Evolutionary conservation across 2,797 vertebrate genomes (phyloP).

Genomic region (Cynodonichthys magdalenae): DNA sequence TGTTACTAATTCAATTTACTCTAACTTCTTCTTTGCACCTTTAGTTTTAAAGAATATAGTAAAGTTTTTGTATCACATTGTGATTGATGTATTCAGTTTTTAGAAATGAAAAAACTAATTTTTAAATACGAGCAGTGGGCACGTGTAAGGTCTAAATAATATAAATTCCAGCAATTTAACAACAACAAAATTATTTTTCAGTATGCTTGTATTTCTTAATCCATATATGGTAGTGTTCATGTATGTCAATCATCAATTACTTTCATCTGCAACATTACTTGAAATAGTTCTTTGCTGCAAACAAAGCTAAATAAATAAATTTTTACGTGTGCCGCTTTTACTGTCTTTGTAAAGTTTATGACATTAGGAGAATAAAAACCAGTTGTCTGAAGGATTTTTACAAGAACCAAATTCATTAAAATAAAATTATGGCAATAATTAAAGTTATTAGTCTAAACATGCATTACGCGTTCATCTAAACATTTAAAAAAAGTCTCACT

Average conservation of each 20-base stretch:
- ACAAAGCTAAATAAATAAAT: background rate
- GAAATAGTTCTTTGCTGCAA: background rate
- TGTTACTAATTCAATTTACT: no score
- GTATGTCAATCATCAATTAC: no score
- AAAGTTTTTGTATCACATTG: no score
- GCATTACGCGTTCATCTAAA: conserved; percentile 22
- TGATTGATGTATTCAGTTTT: background rate
- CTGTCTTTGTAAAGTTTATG: conserved; percentile 37
- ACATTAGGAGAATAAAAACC: conserved; percentile 7
- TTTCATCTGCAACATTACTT: no score
- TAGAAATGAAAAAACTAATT: background rate
- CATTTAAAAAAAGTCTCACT: conserved; percentile 39
- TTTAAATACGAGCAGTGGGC: background rate
- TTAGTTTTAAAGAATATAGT: no score
- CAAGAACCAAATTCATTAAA: conserved; percentile 42
- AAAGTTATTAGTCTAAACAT: conserved; percentile 32
- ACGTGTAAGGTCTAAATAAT: background rate
- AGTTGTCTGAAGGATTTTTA: conserved; percentile 31
- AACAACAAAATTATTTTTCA: background rate
- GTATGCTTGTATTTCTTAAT: background rate
- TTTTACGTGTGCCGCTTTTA: conserved; percentile 12
- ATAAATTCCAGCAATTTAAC: background rate
- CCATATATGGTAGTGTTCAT: background rate
- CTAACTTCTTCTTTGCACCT: no score
- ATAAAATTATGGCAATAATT: conserved; percentile 34